Percentiles rank a stretch among this genome's conserved stretches.
phyloP scores from a whole-genome alignment of 2,113 vertebrate genomes.

The Bubo scandiacus region DNA sequence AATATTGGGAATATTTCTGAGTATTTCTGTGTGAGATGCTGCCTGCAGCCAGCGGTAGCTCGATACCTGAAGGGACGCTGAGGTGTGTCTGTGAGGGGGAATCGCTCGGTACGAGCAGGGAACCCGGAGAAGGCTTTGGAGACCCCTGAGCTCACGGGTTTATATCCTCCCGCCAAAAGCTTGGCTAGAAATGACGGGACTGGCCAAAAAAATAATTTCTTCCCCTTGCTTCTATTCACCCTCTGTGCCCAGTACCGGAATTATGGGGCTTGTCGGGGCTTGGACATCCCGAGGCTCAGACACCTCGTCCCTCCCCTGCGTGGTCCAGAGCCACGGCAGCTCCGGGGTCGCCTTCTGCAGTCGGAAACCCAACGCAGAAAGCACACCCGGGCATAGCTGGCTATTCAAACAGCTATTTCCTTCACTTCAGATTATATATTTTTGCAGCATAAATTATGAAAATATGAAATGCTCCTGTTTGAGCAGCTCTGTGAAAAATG shows the following conservation, averaged over 20 bases:
- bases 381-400: accelerated
- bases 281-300: accelerated
- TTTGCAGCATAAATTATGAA: not conserved
- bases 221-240: not conserved
- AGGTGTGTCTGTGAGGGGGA: not conserved
- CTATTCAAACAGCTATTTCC: accelerated
- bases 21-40: not conserved
- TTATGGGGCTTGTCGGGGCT: accelerated
- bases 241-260: accelerated
- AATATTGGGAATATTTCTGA: not conserved
- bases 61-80: accelerated
- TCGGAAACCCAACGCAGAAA: not conserved
- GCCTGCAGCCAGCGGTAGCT: not conserved
- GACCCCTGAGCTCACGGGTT: not conserved
- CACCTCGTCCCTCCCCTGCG: accelerated
- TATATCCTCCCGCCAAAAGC: not conserved
- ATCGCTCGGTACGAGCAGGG: accelerated
- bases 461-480: not conserved
- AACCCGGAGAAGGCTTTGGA: not conserved
- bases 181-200: not conserved
- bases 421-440: accelerated
- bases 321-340: accelerated
- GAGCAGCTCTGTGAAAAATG: not conserved
- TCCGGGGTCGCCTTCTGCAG: accelerated
- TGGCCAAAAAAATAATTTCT: too few relatives aligned